A percentile compares a stretch with the other conserved stretches of the same genome.
Evolutionary conservation across 2,113 vertebrate species (phyloP).

Genomic region (Apodemus sylvaticus): DNA sequence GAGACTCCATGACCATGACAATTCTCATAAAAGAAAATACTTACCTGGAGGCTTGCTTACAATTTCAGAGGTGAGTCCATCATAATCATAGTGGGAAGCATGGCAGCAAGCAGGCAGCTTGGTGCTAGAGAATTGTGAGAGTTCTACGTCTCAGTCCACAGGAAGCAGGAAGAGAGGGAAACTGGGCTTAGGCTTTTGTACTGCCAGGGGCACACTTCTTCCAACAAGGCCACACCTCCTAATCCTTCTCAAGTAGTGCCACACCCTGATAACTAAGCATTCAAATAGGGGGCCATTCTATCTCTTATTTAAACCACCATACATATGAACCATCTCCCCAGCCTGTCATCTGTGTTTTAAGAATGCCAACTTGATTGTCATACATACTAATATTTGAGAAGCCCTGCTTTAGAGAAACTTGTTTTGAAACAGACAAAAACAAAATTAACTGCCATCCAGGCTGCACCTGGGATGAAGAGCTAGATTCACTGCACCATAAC

Average conservation of each 20-base stretch:
- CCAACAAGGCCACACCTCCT: neutral
- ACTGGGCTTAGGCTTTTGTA: neutral
- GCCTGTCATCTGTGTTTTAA: neutral
- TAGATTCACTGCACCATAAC: neutral
- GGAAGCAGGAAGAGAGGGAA: neutral
- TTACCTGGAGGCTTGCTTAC: neutral
- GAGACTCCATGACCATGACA: neutral
- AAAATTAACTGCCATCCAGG: neutral
- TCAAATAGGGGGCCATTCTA: neutral
- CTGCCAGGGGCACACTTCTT: neutral
- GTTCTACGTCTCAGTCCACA: neutral
- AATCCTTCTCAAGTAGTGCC: neutral
- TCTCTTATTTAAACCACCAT: neutral
- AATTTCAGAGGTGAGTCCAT: neutral
- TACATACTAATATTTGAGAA: neutral
- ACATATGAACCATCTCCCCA: neutral
- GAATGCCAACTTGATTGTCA: neutral
- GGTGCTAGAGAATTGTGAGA: neutral
- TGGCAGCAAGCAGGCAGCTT: neutral
- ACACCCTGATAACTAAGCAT: neutral
- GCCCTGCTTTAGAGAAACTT: neutral
- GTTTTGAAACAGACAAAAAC: neutral
- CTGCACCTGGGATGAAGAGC: neutral
- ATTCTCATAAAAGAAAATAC: neutral
- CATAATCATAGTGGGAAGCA: neutral